Base-by-base conservation (phyloP, 2,797 vertebrate species). In the Syndactyla subalaris region DNA sequence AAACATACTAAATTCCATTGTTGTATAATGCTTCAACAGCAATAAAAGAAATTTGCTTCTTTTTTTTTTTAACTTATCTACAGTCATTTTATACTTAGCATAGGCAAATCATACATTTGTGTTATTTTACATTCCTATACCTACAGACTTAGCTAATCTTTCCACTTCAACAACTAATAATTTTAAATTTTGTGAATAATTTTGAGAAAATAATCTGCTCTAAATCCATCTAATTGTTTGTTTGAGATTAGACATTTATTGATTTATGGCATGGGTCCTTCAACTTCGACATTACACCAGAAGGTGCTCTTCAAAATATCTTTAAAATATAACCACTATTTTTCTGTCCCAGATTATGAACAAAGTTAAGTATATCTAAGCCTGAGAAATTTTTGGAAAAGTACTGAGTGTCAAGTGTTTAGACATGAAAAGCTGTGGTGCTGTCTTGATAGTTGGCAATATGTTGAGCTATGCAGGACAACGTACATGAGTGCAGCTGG, bases 361-460 rank as follows among this genome's bases (percentile, higher is more conserved):
- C 2, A 8, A 82, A 82, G 12, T 2, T 70, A 12, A 39, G 6
- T 79, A n/a, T 54, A 58, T 36, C 22, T 79, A 66, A 57, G 7
- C 7, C 32, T 57, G 32, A 79, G 8, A 85, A 72, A 62, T 46
- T 52, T 71, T 38, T 34, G 18, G 12, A 72, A 65, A 9, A 32
- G 3, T 68, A 62, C 2, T 0, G 3, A 62, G 2, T 46, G 8
- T 61, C 52, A 45, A 0, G 2, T 32, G 4, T 46, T 49, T 27
- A 58, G 39, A 26, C 5, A 41, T 62, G 51, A 70, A 83, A 75
- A 34, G 5, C 36, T 73, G 36, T 85, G 27, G 5, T 1, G 0
- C 12, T 76, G 27, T 15, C 24, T 67, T 1, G 0, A 24, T 43
- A 55, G 30, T 5, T 55, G 59, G 7, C 6, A 59, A 14, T 20